These are phyloP conservation scores for Nemotelus pantherinus DNA, from an alignment of 2,888 invertebrate species.

Conservation along the genomic window DNA sequence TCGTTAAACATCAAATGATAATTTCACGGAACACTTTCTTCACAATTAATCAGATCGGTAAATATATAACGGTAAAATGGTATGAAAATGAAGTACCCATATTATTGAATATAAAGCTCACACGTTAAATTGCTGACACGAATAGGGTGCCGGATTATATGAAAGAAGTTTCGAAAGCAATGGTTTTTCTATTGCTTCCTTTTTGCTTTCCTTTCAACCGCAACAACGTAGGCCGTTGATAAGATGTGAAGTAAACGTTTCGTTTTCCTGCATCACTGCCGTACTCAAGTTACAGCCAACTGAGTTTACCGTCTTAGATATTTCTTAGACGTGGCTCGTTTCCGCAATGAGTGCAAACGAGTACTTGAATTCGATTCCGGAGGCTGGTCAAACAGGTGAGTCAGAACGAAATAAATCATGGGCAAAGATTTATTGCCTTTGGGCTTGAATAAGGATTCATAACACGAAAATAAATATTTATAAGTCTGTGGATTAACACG, in stretches of 20 bases:
- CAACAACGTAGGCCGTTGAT: neutral
- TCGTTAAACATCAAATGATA: constrained; percentile 36
- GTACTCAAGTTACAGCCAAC: constrained; percentile 10
- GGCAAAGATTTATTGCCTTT: constrained; percentile 37
- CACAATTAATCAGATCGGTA: constrained; percentile 20
- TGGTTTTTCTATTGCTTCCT: constrained; percentile 21
- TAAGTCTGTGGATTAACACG: constrained; percentile 41
- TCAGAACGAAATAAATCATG: constrained; percentile 38
- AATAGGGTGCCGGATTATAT: constrained; percentile 16
- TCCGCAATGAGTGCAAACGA: neutral
- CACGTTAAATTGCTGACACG: neutral
- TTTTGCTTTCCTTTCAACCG: constrained; percentile 11
- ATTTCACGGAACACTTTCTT: constrained; percentile 28
- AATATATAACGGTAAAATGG: constrained; percentile 23
- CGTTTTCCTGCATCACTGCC: constrained; percentile 27
- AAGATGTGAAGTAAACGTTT: constrained; percentile 7
- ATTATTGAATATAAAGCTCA: constrained; percentile 4
- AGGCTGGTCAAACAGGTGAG: constrained; percentile 42
- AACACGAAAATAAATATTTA: constrained; percentile 45
- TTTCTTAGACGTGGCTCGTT: constrained; percentile 21
- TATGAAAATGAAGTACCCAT: constrained; percentile 25
- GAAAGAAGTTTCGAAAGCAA: neutral
- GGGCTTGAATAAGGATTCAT: constrained; percentile 40
- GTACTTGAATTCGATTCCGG: constrained; percentile 18
- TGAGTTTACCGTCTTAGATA: neutral